Conservation (phyloP, 2,797 vertebrate genomes). For the Telmatherina bonti region DNA sequence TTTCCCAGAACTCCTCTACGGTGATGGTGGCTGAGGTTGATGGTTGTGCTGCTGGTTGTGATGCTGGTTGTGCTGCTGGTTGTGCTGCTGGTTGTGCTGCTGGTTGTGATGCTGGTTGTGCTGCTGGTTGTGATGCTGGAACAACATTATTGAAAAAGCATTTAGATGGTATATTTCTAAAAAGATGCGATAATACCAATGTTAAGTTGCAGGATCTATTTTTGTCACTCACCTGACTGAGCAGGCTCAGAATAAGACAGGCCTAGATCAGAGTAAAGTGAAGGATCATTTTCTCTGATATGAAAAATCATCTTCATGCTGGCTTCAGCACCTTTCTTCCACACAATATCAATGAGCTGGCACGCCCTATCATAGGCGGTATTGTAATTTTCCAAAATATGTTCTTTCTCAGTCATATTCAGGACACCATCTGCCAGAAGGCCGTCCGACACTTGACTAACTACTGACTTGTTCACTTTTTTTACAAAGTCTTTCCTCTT, state of each 20-base stretch:
- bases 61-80: no score
- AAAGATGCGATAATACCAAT: not conserved
- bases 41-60: no score
- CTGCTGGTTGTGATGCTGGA: constrained; percentile 12
- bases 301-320: constrained; percentile 59
- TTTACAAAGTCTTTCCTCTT: constrained; percentile 58
- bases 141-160: not conserved
- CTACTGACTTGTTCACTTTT: rapidly evolving
- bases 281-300: not conserved
- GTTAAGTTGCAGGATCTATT: not conserved
- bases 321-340: constrained; percentile 69
- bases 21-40: not conserved
- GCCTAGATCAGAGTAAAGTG: not conserved
- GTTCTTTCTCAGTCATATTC: constrained; percentile 63
- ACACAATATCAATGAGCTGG: constrained; percentile 68
- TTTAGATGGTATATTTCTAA: no score
- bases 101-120: no score
- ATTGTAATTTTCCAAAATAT: not conserved
- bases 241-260: not conserved
- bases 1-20: constrained; percentile 21
- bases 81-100: no score
- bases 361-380: constrained; percentile 61
- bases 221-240: not conserved
- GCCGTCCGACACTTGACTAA: constrained; percentile 74
- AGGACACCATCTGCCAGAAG: constrained; percentile 61